Conservation (phyloP, 1,140 invertebrate species). For the Bombus ignitus region DNA sequence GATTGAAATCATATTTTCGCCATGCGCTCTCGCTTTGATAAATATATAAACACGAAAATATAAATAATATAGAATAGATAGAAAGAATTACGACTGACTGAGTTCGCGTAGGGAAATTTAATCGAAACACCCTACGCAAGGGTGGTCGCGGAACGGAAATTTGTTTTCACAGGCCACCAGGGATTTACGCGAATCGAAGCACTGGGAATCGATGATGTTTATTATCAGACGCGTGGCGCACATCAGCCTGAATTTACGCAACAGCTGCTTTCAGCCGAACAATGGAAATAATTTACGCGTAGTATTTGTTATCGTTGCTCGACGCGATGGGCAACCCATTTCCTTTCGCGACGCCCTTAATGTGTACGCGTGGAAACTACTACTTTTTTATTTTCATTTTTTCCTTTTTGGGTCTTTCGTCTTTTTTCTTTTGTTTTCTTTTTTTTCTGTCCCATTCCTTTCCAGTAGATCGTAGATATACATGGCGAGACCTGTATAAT, state of each 20-base stretch:
- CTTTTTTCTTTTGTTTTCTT: not conserved
- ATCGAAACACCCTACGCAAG: not conserved
- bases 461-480: not conserved
- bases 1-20: not conserved
- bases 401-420: too few relatives aligned
- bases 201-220: conserved; percentile 29
- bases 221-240: conserved; percentile 12
- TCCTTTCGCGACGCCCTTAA: conserved; percentile 25
- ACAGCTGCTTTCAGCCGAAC: conserved; percentile 27
- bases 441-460: not conserved
- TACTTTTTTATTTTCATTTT: too few relatives aligned
- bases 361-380: too few relatives aligned
- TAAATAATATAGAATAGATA: not conserved
- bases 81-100: not conserved
- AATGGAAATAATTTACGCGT: conserved; percentile 48
- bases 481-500: not conserved
- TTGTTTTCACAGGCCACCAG: not conserved
- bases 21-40: not conserved
- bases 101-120: not conserved
- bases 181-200: conserved; percentile 4
- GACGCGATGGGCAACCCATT: conserved; percentile 32
- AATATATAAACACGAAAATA: not conserved
- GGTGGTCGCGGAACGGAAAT: not conserved
- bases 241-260: not conserved
- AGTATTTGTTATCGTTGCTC: conserved; percentile 32